A percentile compares a stretch with the other conserved stretches of the same genome.
Evolutionary conservation across 2,797 vertebrate species (phyloP).

Genomic region (Sebastes steindachneri): DNA sequence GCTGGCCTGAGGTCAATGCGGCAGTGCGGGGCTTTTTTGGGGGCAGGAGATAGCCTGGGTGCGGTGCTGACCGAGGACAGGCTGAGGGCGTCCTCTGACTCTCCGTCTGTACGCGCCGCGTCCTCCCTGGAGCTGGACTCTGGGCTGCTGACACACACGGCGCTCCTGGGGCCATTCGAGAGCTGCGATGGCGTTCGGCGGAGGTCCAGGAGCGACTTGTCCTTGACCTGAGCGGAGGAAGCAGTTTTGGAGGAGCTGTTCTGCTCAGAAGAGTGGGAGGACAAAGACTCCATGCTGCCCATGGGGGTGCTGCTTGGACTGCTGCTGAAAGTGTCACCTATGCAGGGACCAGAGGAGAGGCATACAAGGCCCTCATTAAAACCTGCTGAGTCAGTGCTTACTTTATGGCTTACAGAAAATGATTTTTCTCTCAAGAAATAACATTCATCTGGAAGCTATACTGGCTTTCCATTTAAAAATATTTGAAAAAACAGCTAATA

Average conservation of each 20-base stretch:
- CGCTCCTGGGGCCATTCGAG: slow-evolving; percentile 86
- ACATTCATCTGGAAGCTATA: neutral
- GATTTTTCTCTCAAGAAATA: neutral
- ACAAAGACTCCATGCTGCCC: slow-evolving; percentile 97
- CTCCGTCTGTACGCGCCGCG: slow-evolving; percentile 87
- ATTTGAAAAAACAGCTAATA: neutral
- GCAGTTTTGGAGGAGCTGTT: slow-evolving; percentile 88
- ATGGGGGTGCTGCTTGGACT: slow-evolving; percentile 95
- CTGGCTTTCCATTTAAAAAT: neutral
- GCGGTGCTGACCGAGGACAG: slow-evolving; percentile 81
- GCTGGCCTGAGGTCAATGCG: slow-evolving; percentile 77
- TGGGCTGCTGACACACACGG: slow-evolving; percentile 87
- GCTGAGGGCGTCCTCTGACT: slow-evolving; percentile 89
- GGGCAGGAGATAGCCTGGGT: slow-evolving; percentile 76
- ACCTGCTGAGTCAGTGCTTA: slow-evolving; percentile 32
- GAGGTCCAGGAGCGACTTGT: slow-evolving; percentile 75
- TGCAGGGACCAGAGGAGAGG: slow-evolving; percentile 69
- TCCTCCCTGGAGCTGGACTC: slow-evolving; percentile 94
- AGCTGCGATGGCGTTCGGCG: slow-evolving; percentile 61
- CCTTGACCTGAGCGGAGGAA: slow-evolving; percentile 77
- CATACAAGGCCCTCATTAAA: slow-evolving; percentile 70
- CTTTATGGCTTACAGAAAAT: neutral
- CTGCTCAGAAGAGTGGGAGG: slow-evolving; percentile 96
- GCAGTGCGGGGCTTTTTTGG: slow-evolving; percentile 86
- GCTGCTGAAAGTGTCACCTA: slow-evolving; percentile 96